A percentile compares a stretch with the other conserved stretches of the same genome.
These are phyloP conservation scores for Neosilurus hyrtlii DNA, from an alignment of 2,797 vertebrate species.

Conservation along the genomic window DNA sequence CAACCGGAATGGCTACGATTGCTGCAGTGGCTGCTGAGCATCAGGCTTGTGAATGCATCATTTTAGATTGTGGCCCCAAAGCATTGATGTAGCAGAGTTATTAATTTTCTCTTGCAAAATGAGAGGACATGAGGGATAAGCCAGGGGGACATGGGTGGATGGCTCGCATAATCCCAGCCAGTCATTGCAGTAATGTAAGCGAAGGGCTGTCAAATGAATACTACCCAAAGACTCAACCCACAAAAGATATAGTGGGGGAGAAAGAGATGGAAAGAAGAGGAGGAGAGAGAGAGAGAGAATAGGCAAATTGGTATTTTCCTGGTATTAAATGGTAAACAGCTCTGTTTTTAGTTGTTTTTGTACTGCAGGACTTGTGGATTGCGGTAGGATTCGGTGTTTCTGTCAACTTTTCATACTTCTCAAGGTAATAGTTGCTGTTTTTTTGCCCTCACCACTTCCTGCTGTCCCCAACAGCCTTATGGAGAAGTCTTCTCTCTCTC, in stretches of 20 bases:
- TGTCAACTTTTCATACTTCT: slow-evolving; percentile 50
- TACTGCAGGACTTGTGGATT: slow-evolving; percentile 57
- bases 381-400: slow-evolving; percentile 52
- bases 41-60: slow-evolving; percentile 45
- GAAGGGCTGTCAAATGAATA: slow-evolving; percentile 69
- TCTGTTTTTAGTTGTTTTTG: slow-evolving; percentile 73
- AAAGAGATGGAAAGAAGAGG: slow-evolving; percentile 44
- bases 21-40: slow-evolving; percentile 20
- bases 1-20: slow-evolving; percentile 57
- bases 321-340: slow-evolving; percentile 76
- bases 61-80: slow-evolving; percentile 58
- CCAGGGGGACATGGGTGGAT: slow-evolving; percentile 74
- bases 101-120: slow-evolving; percentile 79
- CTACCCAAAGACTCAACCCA: slow-evolving; percentile 75
- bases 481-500: slow-evolving; percentile 22
- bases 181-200: slow-evolving; percentile 65
- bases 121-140: slow-evolving; percentile 73
- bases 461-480: slow-evolving; percentile 61
- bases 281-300: slow-evolving; percentile 52
- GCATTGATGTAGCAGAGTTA: slow-evolving; percentile 79
- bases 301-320: slow-evolving; percentile 60
- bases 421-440: slow-evolving; percentile 76
- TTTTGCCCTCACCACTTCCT: slow-evolving; percentile 69
- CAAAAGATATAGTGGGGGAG: slow-evolving; percentile 62
- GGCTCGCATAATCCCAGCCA: slow-evolving; percentile 54